Evolutionary conservation across 2,888 invertebrate species (phyloP).

Genomic region (Hybos culiciformis): DNA sequence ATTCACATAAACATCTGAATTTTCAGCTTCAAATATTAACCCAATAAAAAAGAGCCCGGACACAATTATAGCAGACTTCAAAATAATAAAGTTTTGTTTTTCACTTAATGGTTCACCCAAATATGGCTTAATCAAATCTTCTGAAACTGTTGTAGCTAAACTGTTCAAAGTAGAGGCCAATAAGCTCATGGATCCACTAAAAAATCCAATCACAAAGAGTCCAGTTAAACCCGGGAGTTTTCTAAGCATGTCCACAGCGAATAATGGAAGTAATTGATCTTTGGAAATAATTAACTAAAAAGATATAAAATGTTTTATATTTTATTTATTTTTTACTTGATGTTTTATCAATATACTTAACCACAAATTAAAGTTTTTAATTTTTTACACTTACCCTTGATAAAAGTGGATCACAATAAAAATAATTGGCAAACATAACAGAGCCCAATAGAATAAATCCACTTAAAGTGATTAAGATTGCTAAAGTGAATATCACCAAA

Average conservation of each 20-base stretch:
- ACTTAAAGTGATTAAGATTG: slow-evolving; percentile 43
- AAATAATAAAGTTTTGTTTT: slow-evolving; percentile 41
- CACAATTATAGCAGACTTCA: slow-evolving; percentile 52
- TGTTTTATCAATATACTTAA: too few species aligned
- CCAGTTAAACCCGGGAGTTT: slow-evolving; percentile 70
- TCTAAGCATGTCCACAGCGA: slow-evolving; percentile 73
- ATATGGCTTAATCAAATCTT: slow-evolving; percentile 62
- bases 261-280: slow-evolving; percentile 68
- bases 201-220: slow-evolving; percentile 77
- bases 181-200: slow-evolving; percentile 77
- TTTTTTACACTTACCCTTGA: slow-evolving; percentile 45
- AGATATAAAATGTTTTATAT: neutral
- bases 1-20: slow-evolving; percentile 55
- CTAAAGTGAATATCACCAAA: slow-evolving; percentile 48
- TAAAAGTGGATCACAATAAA: slow-evolving; percentile 63
- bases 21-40: slow-evolving; percentile 53
- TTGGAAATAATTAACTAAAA: slow-evolving; percentile 55
- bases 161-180: slow-evolving; percentile 70
- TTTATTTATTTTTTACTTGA: too few species aligned
- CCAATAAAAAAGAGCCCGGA: slow-evolving; percentile 52
- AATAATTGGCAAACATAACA: slow-evolving; percentile 57
- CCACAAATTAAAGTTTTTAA: too few species aligned
- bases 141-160: slow-evolving; percentile 64
- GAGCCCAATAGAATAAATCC: slow-evolving; percentile 59
- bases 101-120: slow-evolving; percentile 41